Evolutionary conservation across 2,888 invertebrate genomes (phyloP).

Genomic region (Pardosa pseudoannulata): DNA sequence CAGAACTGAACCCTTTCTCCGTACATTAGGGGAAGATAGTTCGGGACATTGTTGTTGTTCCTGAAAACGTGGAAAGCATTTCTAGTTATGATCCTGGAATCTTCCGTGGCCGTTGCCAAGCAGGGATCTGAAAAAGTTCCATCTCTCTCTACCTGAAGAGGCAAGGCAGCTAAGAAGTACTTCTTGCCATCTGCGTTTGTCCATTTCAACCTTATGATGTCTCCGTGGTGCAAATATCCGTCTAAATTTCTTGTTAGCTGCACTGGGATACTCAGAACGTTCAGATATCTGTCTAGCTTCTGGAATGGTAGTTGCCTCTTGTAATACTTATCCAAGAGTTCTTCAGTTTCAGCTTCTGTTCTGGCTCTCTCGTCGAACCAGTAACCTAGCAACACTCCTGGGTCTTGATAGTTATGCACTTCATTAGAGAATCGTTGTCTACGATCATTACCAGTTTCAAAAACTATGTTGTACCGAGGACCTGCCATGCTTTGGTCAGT

Average conservation of each 20-base stretch:
- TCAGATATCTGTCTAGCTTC: constrained; percentile 42
- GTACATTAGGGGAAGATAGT: constrained; percentile 42
- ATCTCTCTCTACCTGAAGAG: constrained; percentile 2
- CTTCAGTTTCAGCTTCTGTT: constrained; percentile 24
- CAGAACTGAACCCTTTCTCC: constrained; percentile 30
- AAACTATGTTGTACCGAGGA: neutral
- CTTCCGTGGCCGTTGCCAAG: constrained; percentile 29
- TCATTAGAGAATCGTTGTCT: constrained; percentile 20
- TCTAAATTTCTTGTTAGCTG: constrained; percentile 41
- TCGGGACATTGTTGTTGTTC: constrained; percentile 27
- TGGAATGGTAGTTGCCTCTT: constrained; percentile 38
- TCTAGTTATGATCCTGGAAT: constrained; percentile 31
- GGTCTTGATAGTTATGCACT: constrained; percentile 23
- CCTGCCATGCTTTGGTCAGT: neutral
- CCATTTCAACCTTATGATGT: constrained; percentile 50
- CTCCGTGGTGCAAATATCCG: constrained; percentile 53
- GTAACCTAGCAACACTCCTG: constrained; percentile 30
- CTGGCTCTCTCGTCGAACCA: constrained; percentile 57
- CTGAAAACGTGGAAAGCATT: constrained; percentile 37
- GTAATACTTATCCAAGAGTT: constrained; percentile 17
- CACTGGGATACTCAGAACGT: constrained; percentile 13
- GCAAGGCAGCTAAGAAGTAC: constrained; percentile 29
- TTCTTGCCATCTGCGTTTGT: neutral
- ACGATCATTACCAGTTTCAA: constrained; percentile 23
- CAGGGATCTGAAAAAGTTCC: constrained; percentile 43